Evolutionary conservation across 2,888 invertebrate species (phyloP).

Genomic region (Conistra vaccinii): DNA sequence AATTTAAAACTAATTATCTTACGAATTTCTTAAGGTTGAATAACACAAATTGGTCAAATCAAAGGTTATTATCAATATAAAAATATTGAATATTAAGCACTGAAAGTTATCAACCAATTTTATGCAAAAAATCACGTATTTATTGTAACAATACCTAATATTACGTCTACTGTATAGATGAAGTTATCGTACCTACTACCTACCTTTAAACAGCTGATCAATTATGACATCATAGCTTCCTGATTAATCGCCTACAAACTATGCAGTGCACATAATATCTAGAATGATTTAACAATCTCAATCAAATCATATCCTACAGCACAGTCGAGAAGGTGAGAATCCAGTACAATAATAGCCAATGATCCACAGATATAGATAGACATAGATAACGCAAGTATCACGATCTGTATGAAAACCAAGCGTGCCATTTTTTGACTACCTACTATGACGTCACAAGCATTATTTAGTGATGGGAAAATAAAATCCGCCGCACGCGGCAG

Average conservation of each 20-base stretch:
- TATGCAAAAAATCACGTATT: not conserved
- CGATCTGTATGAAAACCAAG: too few species aligned
- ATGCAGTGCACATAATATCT: conserved; percentile 15
- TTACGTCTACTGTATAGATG: not conserved
- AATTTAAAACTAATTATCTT: not conserved
- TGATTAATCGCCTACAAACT: conserved; percentile 3
- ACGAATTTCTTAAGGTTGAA: not conserved
- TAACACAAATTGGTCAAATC: not conserved
- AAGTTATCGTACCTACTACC: not conserved
- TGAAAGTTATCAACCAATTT: not conserved
- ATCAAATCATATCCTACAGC: conserved; percentile 13
- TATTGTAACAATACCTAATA: too few species aligned
- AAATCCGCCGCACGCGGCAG: too few species aligned
- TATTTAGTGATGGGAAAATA: too few species aligned
- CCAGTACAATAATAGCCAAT: conserved; percentile 58
- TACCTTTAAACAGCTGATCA: conserved; percentile 13
- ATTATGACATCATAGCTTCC: conserved; percentile 25
- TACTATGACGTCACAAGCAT: too few species aligned
- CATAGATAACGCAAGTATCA: too few species aligned
- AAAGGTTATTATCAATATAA: not conserved
- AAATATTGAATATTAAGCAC: too few species aligned
- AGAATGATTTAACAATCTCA: conserved; percentile 28
- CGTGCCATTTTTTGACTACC: too few species aligned
- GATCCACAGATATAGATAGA: too few species aligned
- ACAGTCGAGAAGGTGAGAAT: conserved; percentile 39